Evolutionary conservation across 2,888 invertebrate species (phyloP), one percentile per base, ranked within the genome.

Genomic region (Sturmia bella): DNA sequence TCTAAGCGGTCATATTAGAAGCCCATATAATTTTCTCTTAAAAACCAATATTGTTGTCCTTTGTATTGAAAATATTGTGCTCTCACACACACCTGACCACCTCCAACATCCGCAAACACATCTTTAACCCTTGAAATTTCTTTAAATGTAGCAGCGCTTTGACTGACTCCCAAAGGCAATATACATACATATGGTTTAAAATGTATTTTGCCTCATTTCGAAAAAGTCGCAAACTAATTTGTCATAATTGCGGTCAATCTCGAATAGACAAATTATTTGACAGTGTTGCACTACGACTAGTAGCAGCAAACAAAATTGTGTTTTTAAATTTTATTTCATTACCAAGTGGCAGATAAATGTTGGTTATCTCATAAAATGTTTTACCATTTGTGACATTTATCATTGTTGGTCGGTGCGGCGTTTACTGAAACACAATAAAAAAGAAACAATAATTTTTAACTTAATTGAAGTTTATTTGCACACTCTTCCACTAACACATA

Each of bases 391-490:
- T 72, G 68, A 80, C 80, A 76, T 76, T 76, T 76, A 80, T 72
- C 56, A 72, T 52, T 48, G 80, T 59, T 45, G 45, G 17, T 56
- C n/a, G n/a, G n/a, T n/a, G 48, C 17, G 50, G n/a, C 15, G 24
- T 32, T 15, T 43, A 39, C 54, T 56, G n/a, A 24, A 45, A 63
- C 11, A 68, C 15, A 63, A 48, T 27, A 41, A 75, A 75, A 76
- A 59, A 50, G 39, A 80, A 80, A 50, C 45, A 80, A 80, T 68
- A 72, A 66, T 56, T 54, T 69, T 70, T 59, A 74, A 66, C 54
- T 66, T 76, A 80, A 81, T 81, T 73, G 61, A 72, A 81, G 72
- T 76, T 72, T 76, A 73, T 81, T 76, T 68, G 64, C 15, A 68
- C 57, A n/a, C 43, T 6, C 41, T 27, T 15, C 21, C 41, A 39